Conservation (phyloP, 2,113 vertebrate genomes). For the Ictalurus punctatus region DNA sequence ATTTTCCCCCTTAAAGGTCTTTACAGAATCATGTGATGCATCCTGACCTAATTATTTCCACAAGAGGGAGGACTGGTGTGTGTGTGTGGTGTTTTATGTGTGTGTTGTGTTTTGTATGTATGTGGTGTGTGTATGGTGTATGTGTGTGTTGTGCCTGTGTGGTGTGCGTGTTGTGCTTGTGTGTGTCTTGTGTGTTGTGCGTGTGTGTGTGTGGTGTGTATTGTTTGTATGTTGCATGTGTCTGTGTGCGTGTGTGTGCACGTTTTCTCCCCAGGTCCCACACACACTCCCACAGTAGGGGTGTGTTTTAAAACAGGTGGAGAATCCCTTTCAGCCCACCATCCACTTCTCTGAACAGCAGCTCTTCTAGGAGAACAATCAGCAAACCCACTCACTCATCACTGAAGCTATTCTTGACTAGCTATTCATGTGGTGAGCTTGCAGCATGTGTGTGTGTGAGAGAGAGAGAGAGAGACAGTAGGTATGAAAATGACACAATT, state of each 20-base stretch:
- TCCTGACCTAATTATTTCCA: constrained; percentile 67
- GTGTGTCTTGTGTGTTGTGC: not conserved
- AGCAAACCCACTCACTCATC: constrained; percentile 27
- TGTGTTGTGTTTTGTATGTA: not conserved
- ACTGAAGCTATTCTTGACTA: constrained; percentile 29
- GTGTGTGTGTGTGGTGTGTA: too few species aligned
- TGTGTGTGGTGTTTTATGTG: not conserved
- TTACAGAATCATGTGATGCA: constrained; percentile 58
- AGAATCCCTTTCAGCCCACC: constrained; percentile 64
- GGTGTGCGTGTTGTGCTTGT: not conserved
- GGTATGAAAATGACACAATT: constrained; percentile 25
- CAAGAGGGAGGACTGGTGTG: constrained; percentile 59
- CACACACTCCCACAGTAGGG: constrained; percentile 27
- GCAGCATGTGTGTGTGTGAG: not conserved
- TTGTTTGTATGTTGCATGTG: not conserved
- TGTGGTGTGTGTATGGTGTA: not conserved
- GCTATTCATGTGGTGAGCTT: constrained; percentile 12
- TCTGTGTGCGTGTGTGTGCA: not conserved
- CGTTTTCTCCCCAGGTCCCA: constrained; percentile 55
- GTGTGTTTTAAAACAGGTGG: constrained; percentile 60
- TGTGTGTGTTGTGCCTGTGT: not conserved
- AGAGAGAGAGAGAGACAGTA: not conserved
- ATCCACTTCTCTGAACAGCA: constrained; percentile 53
- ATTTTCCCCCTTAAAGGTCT: constrained; percentile 27
- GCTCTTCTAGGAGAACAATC: constrained; percentile 25